phyloP scores from a whole-genome alignment of 2,888 invertebrate species.

The Rhodophaea formosa region DNA sequence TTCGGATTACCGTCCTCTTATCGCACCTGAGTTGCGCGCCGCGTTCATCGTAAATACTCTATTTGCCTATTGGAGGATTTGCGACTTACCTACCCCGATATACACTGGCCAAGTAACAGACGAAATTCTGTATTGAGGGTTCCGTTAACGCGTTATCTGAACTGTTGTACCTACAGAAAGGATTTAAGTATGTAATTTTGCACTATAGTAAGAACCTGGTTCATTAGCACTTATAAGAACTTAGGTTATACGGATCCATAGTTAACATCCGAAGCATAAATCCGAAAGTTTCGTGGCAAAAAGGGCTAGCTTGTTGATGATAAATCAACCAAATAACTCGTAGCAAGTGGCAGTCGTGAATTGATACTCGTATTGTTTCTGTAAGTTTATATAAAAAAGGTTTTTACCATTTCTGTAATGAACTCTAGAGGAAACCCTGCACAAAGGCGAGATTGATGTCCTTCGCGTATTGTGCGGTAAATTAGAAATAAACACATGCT shows the following conservation, averaged over 20 bases:
- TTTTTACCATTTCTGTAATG: background rate
- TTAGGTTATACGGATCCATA: no score
- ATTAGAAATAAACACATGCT: conserved; percentile 8
- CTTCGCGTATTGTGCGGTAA: conserved; percentile 5
- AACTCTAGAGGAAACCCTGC: background rate
- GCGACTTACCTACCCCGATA: background rate
- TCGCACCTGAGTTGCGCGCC: conserved; percentile 1
- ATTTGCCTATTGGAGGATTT: conserved; percentile 10
- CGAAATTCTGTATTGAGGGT: background rate
- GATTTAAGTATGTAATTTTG: no score
- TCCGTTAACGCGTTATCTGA: background rate
- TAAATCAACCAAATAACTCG: no score
- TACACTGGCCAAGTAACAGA: background rate
- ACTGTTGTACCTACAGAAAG: no score
- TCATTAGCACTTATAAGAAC: no score
- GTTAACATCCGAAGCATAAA: no score
- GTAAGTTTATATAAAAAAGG: no score
- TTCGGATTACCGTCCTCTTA: background rate
- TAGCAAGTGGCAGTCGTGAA: no score
- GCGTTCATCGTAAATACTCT: conserved; percentile 2
- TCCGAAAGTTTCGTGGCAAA: no score
- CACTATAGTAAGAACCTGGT: no score
- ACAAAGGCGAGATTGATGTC: conserved; percentile 5
- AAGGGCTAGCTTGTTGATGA: no score
- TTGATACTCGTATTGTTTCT: no score